Evolutionary conservation across 2,797 vertebrate genomes (phyloP).

Genomic region (Neoniphon sammara): DNA sequence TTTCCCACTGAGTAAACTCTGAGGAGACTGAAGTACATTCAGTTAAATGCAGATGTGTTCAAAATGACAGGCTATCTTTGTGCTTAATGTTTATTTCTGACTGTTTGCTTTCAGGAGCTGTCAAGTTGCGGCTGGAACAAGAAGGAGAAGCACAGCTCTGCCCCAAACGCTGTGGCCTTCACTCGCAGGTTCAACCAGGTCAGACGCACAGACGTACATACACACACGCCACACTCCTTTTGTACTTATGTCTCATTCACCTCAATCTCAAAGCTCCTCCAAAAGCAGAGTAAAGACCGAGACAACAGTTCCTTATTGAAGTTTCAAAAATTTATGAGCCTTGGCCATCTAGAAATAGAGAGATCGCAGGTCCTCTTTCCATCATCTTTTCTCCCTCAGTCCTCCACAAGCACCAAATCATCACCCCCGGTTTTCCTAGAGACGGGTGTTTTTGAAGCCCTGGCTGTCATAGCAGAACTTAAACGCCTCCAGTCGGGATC

Average conservation of each 20-base stretch:
- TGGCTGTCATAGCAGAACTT: slow-evolving; percentile 40
- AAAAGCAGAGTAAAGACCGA: neutral
- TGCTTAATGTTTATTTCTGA: slow-evolving; percentile 10
- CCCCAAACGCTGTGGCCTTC: slow-evolving; percentile 98
- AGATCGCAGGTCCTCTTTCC: slow-evolving; percentile 54
- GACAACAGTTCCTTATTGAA: slow-evolving; percentile 16
- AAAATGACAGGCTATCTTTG: neutral
- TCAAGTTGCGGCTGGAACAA: slow-evolving; percentile 99
- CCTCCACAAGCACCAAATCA: slow-evolving; percentile 46
- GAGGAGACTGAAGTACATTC: slow-evolving; percentile 37
- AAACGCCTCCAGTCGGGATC: neutral
- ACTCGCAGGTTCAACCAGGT: slow-evolving; percentile 99
- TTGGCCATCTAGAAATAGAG: slow-evolving; percentile 42
- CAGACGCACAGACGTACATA: slow-evolving; percentile 65
- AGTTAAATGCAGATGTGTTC: slow-evolving; percentile 8
- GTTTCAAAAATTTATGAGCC: slow-evolving; percentile 50
- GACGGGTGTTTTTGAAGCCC: slow-evolving; percentile 37
- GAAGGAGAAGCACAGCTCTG: slow-evolving; percentile 98
- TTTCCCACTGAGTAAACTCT: slow-evolving; percentile 37
- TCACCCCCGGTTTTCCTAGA: slow-evolving; percentile 19
- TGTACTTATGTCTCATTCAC: slow-evolving; percentile 1
- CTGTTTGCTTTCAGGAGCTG: slow-evolving; percentile 88
- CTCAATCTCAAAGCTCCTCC: slow-evolving; percentile 7
- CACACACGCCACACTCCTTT: slow-evolving; percentile 17
- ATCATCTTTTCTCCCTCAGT: slow-evolving; percentile 24